Evolutionary conservation across 2,888 invertebrate genomes (phyloP), one percentile per base, ranked within the genome.

Genomic region (Hemistola chrysoprasaria): DNA sequence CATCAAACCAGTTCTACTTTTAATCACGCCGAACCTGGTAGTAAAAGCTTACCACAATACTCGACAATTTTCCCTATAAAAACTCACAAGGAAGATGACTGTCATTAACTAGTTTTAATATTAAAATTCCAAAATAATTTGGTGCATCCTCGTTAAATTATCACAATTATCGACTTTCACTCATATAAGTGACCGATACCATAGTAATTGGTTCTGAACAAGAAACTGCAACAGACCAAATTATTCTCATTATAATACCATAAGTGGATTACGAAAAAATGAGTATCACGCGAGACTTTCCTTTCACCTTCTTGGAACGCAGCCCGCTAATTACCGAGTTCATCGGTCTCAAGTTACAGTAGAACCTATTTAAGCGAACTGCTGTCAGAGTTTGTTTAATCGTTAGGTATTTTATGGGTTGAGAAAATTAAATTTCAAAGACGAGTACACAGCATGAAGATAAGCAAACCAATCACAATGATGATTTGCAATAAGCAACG

Each of bases 1-100:
- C 76, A 71, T 71, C 68, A 77, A 84, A 83, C 86, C 78, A 73
- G 86, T 84, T 81, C 75, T 63, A 77, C 73, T 70, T 78, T 71
- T 78, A 73, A 71, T 65, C 78, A 81, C 71, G 67, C 81, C 78
- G 77, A 84, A 82, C 69, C 71, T 79, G 73, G 77, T 74, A 71
- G 75, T 78, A 76, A 82, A 35, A 4, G 21, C 32, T 27, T 21
- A 20, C 8, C 7, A 78, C 74, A 69, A 73, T 70, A 70, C 74
- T 70, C 70, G 65, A 68, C 57, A 60, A 46, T 59, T 77, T 68
- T 75, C 65, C 62, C 44, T 59, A 48, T 39, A 47, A 39, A 54
- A 56, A 61, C 45, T 33, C 35, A 28, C 35, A 28, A 23, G 32
- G 23, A 26, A 29, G 30, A 31, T 33, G 44, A 39, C 29, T 21